phyloP scores from a whole-genome alignment of 2,113 vertebrate genomes.

The Empidonax alnorum region DNA sequence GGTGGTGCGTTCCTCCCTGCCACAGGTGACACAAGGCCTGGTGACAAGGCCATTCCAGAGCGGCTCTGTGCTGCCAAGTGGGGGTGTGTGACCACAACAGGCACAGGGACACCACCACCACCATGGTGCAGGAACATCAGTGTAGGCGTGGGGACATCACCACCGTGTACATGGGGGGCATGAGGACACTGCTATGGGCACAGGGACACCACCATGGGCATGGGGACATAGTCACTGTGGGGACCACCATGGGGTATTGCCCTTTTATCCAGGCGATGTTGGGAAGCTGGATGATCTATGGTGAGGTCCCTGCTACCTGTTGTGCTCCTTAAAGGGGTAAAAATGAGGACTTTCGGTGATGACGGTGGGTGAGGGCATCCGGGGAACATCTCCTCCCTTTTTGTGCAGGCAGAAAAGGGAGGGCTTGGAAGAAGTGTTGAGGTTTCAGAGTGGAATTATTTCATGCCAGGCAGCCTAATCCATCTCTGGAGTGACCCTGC shows the following conservation, averaged over 20 bases:
- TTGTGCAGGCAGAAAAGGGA: not conserved
- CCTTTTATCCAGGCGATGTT: not conserved
- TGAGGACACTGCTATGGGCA: not conserved
- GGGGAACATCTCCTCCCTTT: not conserved
- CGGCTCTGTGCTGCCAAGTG: accelerated
- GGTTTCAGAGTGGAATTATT: not conserved
- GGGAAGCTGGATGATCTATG: not conserved
- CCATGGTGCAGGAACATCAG: not conserved
- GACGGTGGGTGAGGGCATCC: not conserved
- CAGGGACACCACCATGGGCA: not conserved
- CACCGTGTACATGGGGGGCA: not conserved
- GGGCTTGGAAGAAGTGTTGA: not conserved
- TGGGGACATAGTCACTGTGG: not conserved
- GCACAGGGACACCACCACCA: not conserved
- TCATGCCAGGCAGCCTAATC: not conserved
- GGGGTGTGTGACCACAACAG: not conserved
- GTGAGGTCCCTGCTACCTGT: accelerated
- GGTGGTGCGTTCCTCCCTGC: accelerated
- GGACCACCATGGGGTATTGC: not conserved
- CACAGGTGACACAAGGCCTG: accelerated
- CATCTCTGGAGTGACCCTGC: not conserved
- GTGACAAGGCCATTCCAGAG: not conserved
- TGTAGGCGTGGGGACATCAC: not conserved
- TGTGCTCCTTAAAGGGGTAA: not conserved
- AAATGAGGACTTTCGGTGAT: not conserved